A percentile compares a stretch with the other conserved stretches of the same genome.
These are phyloP conservation scores for Fistularia commersonii DNA, from an alignment of 2,797 vertebrate species.

Conservation along the genomic window DNA sequence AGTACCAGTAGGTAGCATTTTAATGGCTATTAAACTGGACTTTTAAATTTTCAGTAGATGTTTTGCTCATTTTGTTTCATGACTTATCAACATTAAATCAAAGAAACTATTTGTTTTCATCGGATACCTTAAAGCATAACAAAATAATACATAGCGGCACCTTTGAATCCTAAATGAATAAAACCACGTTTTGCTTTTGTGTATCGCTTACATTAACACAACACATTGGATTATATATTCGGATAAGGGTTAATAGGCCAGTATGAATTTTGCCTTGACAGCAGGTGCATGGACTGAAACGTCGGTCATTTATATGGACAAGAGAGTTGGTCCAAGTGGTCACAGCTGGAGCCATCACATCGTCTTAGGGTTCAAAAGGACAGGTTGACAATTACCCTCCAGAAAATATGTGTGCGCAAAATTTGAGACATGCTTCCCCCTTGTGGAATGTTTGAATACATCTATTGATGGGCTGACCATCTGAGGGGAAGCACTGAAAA, in stretches of 20 bases:
- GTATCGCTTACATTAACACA: conserved; percentile 12
- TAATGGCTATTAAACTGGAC: too few species aligned
- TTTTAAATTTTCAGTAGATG: too few species aligned
- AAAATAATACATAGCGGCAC: too few species aligned
- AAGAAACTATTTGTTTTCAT: too few species aligned
- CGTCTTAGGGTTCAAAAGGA: conserved; percentile 27
- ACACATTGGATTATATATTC: conserved; percentile 20
- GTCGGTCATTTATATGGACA: conserved; percentile 38
- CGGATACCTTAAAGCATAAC: too few species aligned
- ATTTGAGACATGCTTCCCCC: conserved; percentile 56
- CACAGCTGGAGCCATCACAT: conserved; percentile 67
- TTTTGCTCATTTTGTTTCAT: too few species aligned
- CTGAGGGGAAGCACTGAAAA: too few species aligned
- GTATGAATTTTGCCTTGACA: conserved; percentile 15
- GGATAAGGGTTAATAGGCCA: conserved; percentile 2
- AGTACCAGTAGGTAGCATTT: too few species aligned
- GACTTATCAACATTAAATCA: too few species aligned
- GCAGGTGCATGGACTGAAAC: conserved; percentile 14
- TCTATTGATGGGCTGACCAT: neutral
- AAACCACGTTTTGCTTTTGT: neutral
- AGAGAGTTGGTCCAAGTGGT: conserved; percentile 79
- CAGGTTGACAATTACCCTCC: neutral
- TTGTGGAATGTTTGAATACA: conserved; percentile 47
- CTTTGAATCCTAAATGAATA: too few species aligned
- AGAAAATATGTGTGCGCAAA: conserved; percentile 16